These are phyloP conservation scores for Vanessa atalanta DNA, from an alignment of 1,140 invertebrate genomes.

Conservation along the genomic window DNA sequence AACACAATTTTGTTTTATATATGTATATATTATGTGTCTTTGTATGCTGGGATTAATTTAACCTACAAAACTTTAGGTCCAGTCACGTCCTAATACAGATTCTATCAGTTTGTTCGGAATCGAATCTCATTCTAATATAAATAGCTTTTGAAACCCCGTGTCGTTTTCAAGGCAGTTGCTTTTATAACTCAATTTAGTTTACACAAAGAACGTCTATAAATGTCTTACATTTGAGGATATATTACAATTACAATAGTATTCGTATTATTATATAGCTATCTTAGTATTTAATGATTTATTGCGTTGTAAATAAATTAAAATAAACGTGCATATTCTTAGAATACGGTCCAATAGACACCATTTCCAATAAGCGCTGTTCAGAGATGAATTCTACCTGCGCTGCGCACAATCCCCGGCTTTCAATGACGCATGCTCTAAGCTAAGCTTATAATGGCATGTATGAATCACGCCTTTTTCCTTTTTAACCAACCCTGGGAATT, in stretches of 20 bases:
- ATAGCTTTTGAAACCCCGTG: constrained; percentile 23
- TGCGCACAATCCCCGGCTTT: constrained; percentile 27
- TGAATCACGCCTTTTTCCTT: constrained; percentile 57
- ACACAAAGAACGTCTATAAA: background rate
- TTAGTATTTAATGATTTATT: background rate
- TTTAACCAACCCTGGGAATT: constrained; percentile 53
- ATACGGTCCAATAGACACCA: background rate
- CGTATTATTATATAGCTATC: background rate
- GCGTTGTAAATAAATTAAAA: too few species aligned
- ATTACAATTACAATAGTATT: background rate
- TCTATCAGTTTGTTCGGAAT: background rate
- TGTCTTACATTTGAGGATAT: too few species aligned
- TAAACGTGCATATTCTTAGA: background rate
- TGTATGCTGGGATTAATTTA: too few species aligned
- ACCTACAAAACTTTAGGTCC: too few species aligned
- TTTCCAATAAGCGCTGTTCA: constrained; percentile 7
- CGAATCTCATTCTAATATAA: constrained; percentile 19
- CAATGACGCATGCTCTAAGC: constrained; percentile 49
- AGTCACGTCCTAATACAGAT: background rate
- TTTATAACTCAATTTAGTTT: background rate
- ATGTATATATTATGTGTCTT: background rate
- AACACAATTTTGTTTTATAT: background rate
- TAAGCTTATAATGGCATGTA: constrained; percentile 43
- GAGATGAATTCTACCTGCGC: constrained; percentile 24
- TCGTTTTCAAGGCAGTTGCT: constrained; percentile 24